These are phyloP conservation scores for Lycia hirtaria DNA, from an alignment of 2,888 invertebrate species.

Conservation along the genomic window DNA sequence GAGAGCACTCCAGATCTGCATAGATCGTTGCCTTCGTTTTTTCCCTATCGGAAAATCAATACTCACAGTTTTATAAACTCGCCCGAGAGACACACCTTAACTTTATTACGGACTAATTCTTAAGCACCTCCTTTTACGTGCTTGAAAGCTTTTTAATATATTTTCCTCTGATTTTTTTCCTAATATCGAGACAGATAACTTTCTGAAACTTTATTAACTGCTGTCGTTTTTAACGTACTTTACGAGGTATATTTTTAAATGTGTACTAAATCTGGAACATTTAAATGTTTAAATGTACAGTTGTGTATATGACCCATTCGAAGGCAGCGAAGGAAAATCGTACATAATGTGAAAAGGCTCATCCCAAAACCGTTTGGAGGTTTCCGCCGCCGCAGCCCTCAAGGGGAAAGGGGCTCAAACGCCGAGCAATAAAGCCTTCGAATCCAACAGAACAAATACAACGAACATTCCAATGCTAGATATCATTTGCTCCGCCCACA, in stretches of 20 bases:
- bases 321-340: slow-evolving; percentile 63
- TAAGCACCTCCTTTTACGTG: slow-evolving; percentile 42
- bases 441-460: slow-evolving; percentile 84
- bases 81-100: slow-evolving; percentile 73
- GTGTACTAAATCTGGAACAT: slow-evolving; percentile 7
- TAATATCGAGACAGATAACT: slow-evolving; percentile 27
- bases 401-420: slow-evolving; percentile 83
- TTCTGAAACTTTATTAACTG: slow-evolving; percentile 22
- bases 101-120: slow-evolving; percentile 65
- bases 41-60: slow-evolving; percentile 85
- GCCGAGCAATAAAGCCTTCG: slow-evolving; percentile 82
- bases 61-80: slow-evolving; percentile 80
- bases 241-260: slow-evolving; percentile 2
- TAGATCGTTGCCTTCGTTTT: slow-evolving; percentile 86
- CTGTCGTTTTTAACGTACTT: slow-evolving; percentile 4
- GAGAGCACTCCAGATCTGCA: slow-evolving; percentile 86
- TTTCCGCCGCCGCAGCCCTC: slow-evolving; percentile 77
- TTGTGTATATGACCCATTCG: slow-evolving; percentile 51
- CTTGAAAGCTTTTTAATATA: slow-evolving; percentile 40
- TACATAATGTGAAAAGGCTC: slow-evolving; percentile 78
- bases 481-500: slow-evolving; percentile 84
- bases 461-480: slow-evolving; percentile 85
- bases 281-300: slow-evolving; percentile 37
- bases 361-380: slow-evolving; percentile 76
- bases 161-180: slow-evolving; percentile 35